Evolutionary conservation across 1,140 invertebrate species (phyloP), one percentile per base, ranked within the genome.

Genomic region (Drosophila murphyi): DNA sequence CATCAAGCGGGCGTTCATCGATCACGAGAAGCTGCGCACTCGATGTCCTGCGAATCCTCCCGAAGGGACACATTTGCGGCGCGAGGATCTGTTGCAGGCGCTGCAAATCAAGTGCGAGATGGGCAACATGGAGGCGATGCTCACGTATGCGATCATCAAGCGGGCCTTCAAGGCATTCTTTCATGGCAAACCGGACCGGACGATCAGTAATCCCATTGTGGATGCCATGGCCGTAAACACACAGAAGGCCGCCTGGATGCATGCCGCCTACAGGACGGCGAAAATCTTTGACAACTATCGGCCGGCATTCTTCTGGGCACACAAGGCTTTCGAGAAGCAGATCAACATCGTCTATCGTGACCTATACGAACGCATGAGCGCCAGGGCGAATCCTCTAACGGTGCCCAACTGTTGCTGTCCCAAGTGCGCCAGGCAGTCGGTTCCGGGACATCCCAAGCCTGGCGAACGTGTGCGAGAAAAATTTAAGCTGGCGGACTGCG

Each of bases 111-210:
- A 81, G 52, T 89, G 85, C 43, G 72, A 72, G 7, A 89, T 89
- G 85, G 74, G 83, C 10, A 72, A 61, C 7, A 74, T 89, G 1
- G 85, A 89, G 75, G 85, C 85, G 5, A 81, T 89, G 80, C 50
- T 89, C 28, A 57, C 80, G 1, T 89, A 89, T 39, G 54, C 80
- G 20, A 89, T 89, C 29, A 89, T 89, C 12, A 89, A 89, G 45
- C 60, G 85, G 0, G 77, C 85, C 35, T 89, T 89, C 32, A 89
- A 89, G 60, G 85, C 85, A 3, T 89, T 81, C 45, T 89, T 80
- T 1, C 80, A 89, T n/a, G 80, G 85, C 29, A 89, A 83, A 34
- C 72, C 85, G 0, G 39, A 54, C 5, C 51, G 52, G 3, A 56
- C 77, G 3, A 78, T 89, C 48, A 85, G 83, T 4, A 91, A 86